A percentile compares a stretch with the other conserved stretches of the same genome.
Evolutionary conservation across 2,113 vertebrate species (phyloP).

Genomic region (Sinosuthora webbiana): DNA sequence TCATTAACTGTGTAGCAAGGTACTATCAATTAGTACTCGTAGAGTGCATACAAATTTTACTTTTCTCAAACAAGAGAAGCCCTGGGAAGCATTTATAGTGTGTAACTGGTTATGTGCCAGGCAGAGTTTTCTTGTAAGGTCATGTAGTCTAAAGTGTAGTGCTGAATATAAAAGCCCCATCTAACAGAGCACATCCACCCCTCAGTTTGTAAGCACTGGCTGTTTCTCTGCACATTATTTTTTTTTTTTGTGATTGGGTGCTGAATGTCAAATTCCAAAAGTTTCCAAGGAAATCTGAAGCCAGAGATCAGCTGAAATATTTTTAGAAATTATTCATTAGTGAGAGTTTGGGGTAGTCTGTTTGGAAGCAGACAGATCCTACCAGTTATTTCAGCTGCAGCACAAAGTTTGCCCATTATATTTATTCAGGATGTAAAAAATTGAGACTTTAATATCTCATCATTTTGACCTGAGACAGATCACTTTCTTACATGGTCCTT

Average conservation of each 20-base stretch:
- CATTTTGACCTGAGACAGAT: not conserved
- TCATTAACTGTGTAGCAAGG: slow-evolving; percentile 60
- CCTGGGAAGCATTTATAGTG: not conserved
- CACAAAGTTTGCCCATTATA: not conserved
- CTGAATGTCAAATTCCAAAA: not conserved
- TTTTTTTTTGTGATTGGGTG: not conserved
- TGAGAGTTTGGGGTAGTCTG: not conserved
- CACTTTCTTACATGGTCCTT: not conserved
- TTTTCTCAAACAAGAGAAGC: not conserved
- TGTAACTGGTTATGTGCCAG: not conserved
- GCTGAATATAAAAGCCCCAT: fast-evolving
- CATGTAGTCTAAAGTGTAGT: not conserved
- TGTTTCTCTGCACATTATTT: not conserved
- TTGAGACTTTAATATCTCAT: not conserved
- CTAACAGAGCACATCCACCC: not conserved
- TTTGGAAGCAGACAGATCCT: not conserved
- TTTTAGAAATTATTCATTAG: not conserved
- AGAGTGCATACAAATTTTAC: slow-evolving; percentile 13
- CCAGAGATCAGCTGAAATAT: not conserved
- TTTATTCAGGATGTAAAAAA: not conserved
- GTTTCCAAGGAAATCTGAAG: not conserved
- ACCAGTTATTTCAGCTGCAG: not conserved
- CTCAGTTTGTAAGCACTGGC: not conserved
- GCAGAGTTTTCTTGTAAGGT: not conserved
- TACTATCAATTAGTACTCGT: slow-evolving; percentile 27